These are phyloP conservation scores for Spheniscus mendiculus DNA, from an alignment of 2,113 vertebrate species.

Conservation along the genomic window DNA sequence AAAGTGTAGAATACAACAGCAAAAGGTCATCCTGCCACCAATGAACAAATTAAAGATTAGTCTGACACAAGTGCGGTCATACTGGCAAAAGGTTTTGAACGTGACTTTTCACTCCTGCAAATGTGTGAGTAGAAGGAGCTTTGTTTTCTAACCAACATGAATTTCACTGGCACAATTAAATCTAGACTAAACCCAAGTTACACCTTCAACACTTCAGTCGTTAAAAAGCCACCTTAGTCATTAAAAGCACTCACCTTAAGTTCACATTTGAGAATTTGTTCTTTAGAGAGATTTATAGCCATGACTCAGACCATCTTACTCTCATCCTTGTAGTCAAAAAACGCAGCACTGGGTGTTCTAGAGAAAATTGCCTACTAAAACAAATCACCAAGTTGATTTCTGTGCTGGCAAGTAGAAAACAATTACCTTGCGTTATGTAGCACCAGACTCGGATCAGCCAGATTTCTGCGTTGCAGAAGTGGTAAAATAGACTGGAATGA, in stretches of 20 bases:
- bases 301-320: neutral
- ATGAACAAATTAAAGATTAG: neutral
- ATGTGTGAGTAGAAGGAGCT: neutral
- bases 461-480: neutral
- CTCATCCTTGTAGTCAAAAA: neutral
- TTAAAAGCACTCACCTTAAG: neutral
- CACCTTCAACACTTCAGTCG: neutral
- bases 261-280: neutral
- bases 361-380: neutral
- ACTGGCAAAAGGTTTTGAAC: neutral
- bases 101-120: neutral
- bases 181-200: neutral
- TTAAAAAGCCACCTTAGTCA: neutral
- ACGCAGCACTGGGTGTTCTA: neutral
- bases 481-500: neutral
- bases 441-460: neutral
- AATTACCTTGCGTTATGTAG: accelerated
- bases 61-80: neutral
- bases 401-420: neutral
- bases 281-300: neutral
- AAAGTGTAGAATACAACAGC: neutral
- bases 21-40: neutral
- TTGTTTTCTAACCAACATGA: neutral
- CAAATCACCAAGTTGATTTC: neutral
- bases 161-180: neutral